Conservation (phyloP, 2,797 vertebrate genomes). For the Lepus oiostolus region DNA sequence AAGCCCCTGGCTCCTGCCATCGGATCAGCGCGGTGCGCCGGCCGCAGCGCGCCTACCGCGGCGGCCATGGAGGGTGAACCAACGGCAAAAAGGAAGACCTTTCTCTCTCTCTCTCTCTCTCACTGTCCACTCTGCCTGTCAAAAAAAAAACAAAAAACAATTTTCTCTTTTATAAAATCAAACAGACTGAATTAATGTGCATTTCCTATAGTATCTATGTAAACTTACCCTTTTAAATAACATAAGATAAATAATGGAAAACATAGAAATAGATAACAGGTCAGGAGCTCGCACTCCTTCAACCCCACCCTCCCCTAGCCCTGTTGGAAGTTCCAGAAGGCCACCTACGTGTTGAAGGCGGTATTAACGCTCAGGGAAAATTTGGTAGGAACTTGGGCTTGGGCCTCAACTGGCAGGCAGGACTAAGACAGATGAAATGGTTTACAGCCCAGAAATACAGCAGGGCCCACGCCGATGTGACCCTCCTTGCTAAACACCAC, state of each 20-base stretch:
- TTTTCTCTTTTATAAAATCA: constrained; percentile 2
- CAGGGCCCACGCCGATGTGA: not conserved
- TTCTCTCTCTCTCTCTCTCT: too few species aligned
- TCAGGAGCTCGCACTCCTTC: not conserved
- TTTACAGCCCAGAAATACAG: not conserved
- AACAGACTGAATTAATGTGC: not conserved
- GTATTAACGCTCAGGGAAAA: not conserved
- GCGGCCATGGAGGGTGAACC: too few species aligned
- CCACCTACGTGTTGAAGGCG: not conserved
- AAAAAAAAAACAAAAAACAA: constrained; percentile 20
- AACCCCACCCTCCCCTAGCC: not conserved
- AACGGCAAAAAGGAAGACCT: too few species aligned
- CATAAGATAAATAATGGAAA: not conserved
- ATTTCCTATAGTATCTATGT: not conserved
- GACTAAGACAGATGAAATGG: not conserved
- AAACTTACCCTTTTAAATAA: constrained; percentile 9
- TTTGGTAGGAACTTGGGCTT: not conserved
- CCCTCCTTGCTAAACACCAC: not conserved
- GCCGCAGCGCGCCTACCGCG: too few species aligned
- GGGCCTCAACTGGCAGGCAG: not conserved
- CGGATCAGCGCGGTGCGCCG: too few species aligned
- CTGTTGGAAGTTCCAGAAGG: not conserved
- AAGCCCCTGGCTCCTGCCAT: too few species aligned
- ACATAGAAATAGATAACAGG: not conserved
- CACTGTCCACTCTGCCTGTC: too few species aligned